Evolutionary conservation across 1,140 invertebrate species (phyloP).

Genomic region (Trypoxylus dichotomus): DNA sequence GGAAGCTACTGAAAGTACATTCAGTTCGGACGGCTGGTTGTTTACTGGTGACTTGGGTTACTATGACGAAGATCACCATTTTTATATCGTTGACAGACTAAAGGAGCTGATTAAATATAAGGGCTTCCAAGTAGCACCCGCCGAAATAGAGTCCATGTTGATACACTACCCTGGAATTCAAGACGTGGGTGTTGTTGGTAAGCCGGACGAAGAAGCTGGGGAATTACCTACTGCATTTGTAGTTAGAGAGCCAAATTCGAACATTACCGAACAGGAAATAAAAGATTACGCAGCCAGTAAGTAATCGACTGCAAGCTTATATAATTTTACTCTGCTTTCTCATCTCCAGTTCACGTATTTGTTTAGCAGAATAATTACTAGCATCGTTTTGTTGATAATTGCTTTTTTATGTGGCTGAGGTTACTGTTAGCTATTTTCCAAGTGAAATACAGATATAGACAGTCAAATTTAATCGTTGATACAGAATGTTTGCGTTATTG

Average conservation of each 20-base stretch:
- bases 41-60: conserved; percentile 82
- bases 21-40: conserved; percentile 76
- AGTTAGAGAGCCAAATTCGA: conserved; percentile 56
- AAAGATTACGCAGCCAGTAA: conserved; percentile 56
- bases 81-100: conserved; percentile 80
- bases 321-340: too few species aligned
- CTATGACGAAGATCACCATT: conserved; percentile 69
- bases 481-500: too few species aligned
- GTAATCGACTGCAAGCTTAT: too few species aligned
- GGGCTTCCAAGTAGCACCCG: conserved; percentile 64
- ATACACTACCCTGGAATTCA: conserved; percentile 65
- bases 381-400: too few species aligned
- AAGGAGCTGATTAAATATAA: conserved; percentile 91
- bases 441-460: too few species aligned
- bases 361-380: too few species aligned
- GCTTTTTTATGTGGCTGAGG: too few species aligned
- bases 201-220: too few species aligned
- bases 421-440: too few species aligned
- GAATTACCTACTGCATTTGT: conserved; percentile 74
- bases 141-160: too few species aligned
- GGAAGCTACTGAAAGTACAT: conserved; percentile 69
- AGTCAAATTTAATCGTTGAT: too few species aligned
- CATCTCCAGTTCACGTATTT: too few species aligned
- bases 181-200: conserved; percentile 75
- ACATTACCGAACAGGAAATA: conserved; percentile 56